phyloP scores from a whole-genome alignment of 2,888 invertebrate species.

The Sinhomidia bicolor region DNA sequence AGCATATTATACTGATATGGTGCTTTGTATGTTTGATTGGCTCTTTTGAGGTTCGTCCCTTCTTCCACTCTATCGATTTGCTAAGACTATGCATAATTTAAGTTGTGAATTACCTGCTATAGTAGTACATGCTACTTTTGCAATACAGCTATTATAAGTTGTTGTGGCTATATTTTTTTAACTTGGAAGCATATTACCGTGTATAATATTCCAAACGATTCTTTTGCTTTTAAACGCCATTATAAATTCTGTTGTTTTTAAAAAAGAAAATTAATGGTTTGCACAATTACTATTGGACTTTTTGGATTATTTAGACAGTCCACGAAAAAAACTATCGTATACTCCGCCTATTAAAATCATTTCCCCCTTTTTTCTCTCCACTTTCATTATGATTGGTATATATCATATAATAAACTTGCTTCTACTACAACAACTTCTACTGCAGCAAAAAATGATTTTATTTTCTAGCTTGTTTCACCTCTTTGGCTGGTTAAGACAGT shows the following conservation, averaged over 20 bases:
- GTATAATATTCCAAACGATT: background rate
- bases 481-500: too few relatives aligned
- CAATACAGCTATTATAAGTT: background rate
- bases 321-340: background rate
- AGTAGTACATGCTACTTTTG: too few relatives aligned
- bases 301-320: too few relatives aligned
- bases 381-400: conserved; percentile 19
- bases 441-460: too few relatives aligned
- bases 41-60: background rate
- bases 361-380: conserved; percentile 15
- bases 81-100: conserved; percentile 37
- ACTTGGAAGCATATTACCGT: background rate
- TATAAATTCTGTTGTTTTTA: conserved; percentile 40
- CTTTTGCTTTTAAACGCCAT: conserved; percentile 9
- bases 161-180: background rate
- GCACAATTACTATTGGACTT: background rate
- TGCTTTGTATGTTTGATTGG: conserved; percentile 32
- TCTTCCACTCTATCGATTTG: conserved; percentile 51
- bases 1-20: background rate
- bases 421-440: too few relatives aligned
- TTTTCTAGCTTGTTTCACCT: too few relatives aligned
- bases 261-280: conserved; percentile 36
- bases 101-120: conserved; percentile 27
- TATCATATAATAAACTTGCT: background rate
- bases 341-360: background rate